Evolutionary conservation across 2,888 invertebrate species (phyloP), one percentile per base, ranked within the genome.

Genomic region (Endotricha flammealis): DNA sequence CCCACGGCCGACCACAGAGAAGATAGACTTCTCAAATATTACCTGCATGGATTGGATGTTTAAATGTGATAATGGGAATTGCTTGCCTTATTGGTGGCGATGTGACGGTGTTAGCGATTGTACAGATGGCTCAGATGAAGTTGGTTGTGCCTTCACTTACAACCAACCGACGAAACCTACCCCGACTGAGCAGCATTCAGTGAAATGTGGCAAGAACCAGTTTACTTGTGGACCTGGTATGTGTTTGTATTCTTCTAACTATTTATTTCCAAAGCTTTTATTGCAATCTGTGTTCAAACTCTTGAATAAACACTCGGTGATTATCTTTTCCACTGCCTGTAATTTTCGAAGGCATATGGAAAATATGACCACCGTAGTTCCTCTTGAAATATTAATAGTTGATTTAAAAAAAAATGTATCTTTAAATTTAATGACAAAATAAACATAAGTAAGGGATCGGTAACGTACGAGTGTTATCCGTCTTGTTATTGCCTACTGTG

Each of bases 41-140:
- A 75, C 88, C 0, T 94, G 94, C 53, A 88, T 90, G 29, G 91
- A 92, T 45, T 94, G 93, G 92, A 94, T 93, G 93, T 94, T 93
- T 62, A 89, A 88, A 49, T 95, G 95, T 56, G 75, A 85, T 10
- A 92, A 92, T 50, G 88, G 76, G 6, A 91, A 90, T 64, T 94
- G 93, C 57, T 86, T 94, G 29, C 93, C 93, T 0, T 90, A 91
- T 45, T 93, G 93, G 92, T 93, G 93, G 95, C 90, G 92, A 45
- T 95, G 95, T 59, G 95, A 95, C 57, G 89, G 76, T 0, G 91
- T 92, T 1, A 88, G 92, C 50, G 95, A 95, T 54, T 95, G 95
- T 48, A 91, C 90, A 0, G 94, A 95, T 48, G 87, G 88, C 24
- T 91, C 92, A 0, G 95, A 95, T 57, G 95, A 95, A 62, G 46